A percentile compares a stretch with the other conserved stretches of the same genome.
Conservation (phyloP, 2,797 vertebrate genomes). For the Enteromius treurensis region DNA sequence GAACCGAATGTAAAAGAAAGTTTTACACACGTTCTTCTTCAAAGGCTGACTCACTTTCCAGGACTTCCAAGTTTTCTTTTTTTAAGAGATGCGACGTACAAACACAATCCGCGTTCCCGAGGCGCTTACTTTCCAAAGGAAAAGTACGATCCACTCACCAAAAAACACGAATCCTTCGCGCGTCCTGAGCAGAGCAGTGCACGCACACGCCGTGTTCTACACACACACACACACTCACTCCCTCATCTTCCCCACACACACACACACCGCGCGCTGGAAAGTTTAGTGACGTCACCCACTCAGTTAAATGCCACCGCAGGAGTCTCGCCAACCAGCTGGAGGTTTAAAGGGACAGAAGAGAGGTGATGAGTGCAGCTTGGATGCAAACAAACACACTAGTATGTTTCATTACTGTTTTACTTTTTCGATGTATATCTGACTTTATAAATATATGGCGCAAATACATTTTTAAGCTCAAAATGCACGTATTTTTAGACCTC, state of each 20-base stretch:
- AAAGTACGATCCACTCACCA: constrained; percentile 27
- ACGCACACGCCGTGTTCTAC: constrained; percentile 30
- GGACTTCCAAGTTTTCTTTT: constrained; percentile 19
- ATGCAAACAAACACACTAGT: neutral
- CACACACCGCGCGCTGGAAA: constrained; percentile 60
- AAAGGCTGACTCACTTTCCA: constrained; percentile 26
- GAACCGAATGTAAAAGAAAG: neutral
- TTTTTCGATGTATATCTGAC: neutral
- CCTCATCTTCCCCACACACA: constrained; percentile 6
- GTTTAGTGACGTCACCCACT: constrained; percentile 64
- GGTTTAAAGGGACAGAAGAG: constrained; percentile 60
- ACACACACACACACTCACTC: constrained; percentile 29
- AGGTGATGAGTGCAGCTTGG: neutral
- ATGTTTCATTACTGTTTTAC: neutral
- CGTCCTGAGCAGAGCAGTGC: constrained; percentile 31
- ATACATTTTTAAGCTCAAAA: neutral
- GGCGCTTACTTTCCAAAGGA: constrained; percentile 6
- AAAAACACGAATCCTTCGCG: constrained; percentile 23
- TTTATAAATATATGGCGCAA: neutral
- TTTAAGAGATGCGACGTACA: neutral
- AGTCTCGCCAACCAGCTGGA: constrained; percentile 44
- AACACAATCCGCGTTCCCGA: neutral
- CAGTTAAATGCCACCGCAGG: constrained; percentile 48
- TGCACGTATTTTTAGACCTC: neutral
- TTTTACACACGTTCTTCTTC: constrained; percentile 1